phyloP scores from a whole-genome alignment of 2,113 vertebrate genomes.

The Cyphomyrus discorhynchus region DNA sequence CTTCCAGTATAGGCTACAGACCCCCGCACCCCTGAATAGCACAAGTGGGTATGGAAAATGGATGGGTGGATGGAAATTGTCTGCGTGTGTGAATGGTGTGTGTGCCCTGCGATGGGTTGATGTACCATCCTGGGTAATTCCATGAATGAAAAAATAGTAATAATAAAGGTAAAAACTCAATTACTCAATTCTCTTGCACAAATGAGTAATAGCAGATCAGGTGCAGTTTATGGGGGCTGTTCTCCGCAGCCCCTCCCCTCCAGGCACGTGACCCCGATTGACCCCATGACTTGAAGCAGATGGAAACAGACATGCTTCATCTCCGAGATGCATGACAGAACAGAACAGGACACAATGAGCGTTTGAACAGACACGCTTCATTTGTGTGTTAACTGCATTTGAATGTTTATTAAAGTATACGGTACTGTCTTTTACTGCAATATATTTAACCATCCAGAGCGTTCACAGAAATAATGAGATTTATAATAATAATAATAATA shows the following conservation, averaged over 20 bases:
- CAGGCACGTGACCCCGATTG: not conserved
- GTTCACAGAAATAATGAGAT: constrained; percentile 53
- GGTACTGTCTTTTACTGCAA: constrained; percentile 23
- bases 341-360: not conserved
- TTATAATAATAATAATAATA: constrained; percentile 31
- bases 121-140: not conserved
- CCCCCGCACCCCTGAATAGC: too few relatives aligned
- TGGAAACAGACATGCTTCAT: not conserved
- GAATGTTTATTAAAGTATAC: constrained; percentile 50
- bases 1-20: not conserved
- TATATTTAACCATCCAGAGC: constrained; percentile 22
- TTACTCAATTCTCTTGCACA: not conserved
- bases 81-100: not conserved
- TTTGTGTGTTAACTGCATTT: constrained; percentile 35
- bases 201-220: not conserved
- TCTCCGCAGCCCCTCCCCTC: not conserved
- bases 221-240: not conserved
- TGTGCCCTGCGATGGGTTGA: not conserved
- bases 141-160: not conserved
- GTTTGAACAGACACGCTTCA: not conserved
- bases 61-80: not conserved
- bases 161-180: not conserved
- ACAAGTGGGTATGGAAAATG: too few relatives aligned
- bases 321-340: not conserved
- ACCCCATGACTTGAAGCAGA: not conserved